Conservation (phyloP, 2,888 invertebrate genomes). For the Orthonevra nobilis region DNA sequence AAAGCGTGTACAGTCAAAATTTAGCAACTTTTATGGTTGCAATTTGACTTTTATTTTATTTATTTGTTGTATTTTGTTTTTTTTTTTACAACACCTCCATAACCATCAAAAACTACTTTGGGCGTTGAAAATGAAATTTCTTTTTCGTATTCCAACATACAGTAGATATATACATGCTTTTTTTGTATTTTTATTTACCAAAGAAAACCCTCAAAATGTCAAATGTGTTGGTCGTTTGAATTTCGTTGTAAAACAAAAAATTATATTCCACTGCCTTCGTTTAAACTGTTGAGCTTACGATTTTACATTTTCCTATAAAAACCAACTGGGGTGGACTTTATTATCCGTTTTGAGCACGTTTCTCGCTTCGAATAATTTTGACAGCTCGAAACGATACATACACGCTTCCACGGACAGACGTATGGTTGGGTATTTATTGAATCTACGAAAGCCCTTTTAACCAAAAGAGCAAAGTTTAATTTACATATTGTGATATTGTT, state of each 20-base stretch:
- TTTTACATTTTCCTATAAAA: not conserved
- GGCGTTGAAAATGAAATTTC: not conserved
- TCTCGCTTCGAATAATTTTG: not conserved
- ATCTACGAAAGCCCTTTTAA: conserved; percentile 3
- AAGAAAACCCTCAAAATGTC: not conserved
- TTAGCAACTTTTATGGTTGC: conserved; percentile 2
- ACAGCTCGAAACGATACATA: conserved; percentile 11
- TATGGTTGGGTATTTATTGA: conserved; percentile 17
- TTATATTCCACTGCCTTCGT: too few species aligned
- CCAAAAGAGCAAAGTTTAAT: conserved; percentile 10
- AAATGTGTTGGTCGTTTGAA: not conserved
- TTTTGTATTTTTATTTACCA: not conserved
- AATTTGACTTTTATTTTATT: not conserved
- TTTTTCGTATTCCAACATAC: not conserved
- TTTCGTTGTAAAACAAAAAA: too few species aligned
- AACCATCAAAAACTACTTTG: not conserved
- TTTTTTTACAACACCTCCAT: not conserved
- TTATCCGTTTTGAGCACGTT: not conserved
- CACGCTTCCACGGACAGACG: not conserved
- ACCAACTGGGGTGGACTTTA: not conserved
- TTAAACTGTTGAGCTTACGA: conserved; percentile 2
- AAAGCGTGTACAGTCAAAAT: not conserved
- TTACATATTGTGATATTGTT: conserved; percentile 16
- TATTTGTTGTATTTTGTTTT: not conserved
- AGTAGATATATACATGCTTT: not conserved